These are phyloP conservation scores for Rhizomys pruinosus DNA, from an alignment of 2,113 vertebrate species.

Conservation along the genomic window DNA sequence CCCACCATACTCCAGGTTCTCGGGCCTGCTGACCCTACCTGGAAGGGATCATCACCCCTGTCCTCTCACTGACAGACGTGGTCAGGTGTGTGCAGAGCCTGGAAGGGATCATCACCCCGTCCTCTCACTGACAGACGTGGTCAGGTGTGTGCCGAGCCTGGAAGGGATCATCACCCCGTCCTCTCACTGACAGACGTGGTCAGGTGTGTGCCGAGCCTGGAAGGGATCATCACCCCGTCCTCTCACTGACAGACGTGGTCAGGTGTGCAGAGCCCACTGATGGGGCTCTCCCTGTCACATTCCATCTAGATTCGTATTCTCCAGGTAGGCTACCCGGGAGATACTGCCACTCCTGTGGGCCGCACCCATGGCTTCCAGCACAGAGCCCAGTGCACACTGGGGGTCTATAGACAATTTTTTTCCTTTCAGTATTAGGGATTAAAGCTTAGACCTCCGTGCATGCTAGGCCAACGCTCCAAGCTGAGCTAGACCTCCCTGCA, in stretches of 20 bases:
- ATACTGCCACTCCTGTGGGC: accelerated
- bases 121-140: no score
- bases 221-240: no score
- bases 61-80: not conserved
- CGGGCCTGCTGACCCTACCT: not conserved
- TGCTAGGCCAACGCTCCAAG: not conserved
- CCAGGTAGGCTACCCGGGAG: not conserved
- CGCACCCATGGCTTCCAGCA: not conserved
- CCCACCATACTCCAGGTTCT: not conserved
- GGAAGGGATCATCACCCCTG: not conserved
- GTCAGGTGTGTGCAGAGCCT: not conserved
- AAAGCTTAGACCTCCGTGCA: not conserved
- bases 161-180: no score
- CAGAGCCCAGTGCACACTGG: not conserved
- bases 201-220: no score
- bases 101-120: no score
- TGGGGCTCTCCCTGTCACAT: no score
- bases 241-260: no score
- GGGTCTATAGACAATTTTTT: not conserved
- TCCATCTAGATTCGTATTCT: not conserved
- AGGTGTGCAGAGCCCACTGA: no score
- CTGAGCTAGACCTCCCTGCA: not conserved
- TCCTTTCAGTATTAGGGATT: not conserved
- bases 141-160: no score
- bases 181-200: no score